phyloP scores from a whole-genome alignment of 2,888 invertebrate genomes.

The Keiferia lycopersicella region DNA sequence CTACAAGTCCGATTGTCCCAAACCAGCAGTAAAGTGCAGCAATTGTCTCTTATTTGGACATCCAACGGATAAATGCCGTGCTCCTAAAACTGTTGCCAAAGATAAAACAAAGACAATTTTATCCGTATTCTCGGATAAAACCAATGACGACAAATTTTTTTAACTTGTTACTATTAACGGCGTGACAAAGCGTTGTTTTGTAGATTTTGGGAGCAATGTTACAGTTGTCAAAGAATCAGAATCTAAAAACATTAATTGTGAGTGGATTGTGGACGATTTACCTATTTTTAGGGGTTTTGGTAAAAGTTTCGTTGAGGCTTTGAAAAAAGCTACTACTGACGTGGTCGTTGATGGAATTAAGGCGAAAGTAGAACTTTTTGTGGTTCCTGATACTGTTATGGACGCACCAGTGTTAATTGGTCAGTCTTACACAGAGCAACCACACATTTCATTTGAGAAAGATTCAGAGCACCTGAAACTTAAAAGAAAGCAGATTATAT shows the following conservation, averaged over 20 bases:
- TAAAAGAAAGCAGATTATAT: neutral
- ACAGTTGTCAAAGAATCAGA: slow-evolving; percentile 9
- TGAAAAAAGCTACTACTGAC: neutral
- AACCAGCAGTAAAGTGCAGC: neutral
- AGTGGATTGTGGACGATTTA: neutral
- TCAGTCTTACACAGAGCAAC: slow-evolving; percentile 2
- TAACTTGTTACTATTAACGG: neutral
- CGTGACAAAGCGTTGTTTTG: neutral
- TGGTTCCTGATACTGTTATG: slow-evolving; percentile 18
- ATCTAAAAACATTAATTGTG: neutral
- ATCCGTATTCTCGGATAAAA: neutral
- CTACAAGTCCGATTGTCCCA: slow-evolving; percentile 2
- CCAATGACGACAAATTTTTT: neutral
- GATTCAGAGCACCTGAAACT: neutral
- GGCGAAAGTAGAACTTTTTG: neutral
- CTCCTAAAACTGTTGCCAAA: neutral
- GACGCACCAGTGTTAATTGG: neutral
- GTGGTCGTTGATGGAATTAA: neutral
- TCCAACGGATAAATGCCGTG: neutral
- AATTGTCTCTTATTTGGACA: neutral
- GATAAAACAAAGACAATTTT: neutral
- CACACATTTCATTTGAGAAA: neutral
- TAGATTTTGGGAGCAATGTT: slow-evolving; percentile 8
- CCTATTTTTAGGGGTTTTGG: slow-evolving; percentile 20
- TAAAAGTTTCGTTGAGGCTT: neutral